phyloP scores from a whole-genome alignment of 2,888 invertebrate genomes.

The Aromia moschata region DNA sequence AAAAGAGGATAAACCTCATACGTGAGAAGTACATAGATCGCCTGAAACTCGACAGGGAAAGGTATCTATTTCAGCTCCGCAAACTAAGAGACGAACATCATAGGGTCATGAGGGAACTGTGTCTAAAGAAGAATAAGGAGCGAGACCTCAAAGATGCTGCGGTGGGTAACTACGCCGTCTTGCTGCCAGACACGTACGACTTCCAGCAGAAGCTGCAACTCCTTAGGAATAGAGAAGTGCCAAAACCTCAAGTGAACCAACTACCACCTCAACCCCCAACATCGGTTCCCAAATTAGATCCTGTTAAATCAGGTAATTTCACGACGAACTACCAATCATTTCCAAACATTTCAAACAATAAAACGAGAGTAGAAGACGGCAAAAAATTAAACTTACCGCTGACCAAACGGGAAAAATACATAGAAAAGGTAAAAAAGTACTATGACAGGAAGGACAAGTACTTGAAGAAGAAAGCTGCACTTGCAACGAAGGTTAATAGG shows the following conservation, averaged over 20 bases:
- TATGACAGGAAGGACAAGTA: conserved; percentile 24
- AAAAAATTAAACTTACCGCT: neutral
- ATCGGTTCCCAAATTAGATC: conserved; percentile 15
- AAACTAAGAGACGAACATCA: conserved; percentile 48
- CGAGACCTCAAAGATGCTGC: conserved; percentile 46
- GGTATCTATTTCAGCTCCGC: conserved; percentile 44
- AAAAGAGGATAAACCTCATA: conserved; percentile 43
- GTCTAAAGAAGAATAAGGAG: conserved; percentile 35
- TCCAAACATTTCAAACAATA: conserved; percentile 11
- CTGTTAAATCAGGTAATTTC: neutral
- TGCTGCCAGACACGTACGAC: conserved; percentile 45
- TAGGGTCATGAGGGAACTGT: conserved; percentile 42
- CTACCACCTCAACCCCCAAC: conserved; percentile 11
- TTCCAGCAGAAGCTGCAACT: conserved; percentile 45
- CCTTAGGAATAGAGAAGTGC: conserved; percentile 12
- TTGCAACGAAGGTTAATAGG: too few relatives aligned
- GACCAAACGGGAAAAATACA: conserved; percentile 8
- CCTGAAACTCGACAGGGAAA: conserved; percentile 47
- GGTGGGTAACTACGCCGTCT: conserved; percentile 49
- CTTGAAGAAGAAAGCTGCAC: neutral
- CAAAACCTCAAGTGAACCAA: conserved; percentile 5
- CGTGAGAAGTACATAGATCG: conserved; percentile 49
- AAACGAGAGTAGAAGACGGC: neutral
- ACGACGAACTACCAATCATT: conserved; percentile 16
- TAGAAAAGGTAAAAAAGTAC: conserved; percentile 27